Conservation (phyloP, 2,888 invertebrate species). For the Apocheima hispidaria region DNA sequence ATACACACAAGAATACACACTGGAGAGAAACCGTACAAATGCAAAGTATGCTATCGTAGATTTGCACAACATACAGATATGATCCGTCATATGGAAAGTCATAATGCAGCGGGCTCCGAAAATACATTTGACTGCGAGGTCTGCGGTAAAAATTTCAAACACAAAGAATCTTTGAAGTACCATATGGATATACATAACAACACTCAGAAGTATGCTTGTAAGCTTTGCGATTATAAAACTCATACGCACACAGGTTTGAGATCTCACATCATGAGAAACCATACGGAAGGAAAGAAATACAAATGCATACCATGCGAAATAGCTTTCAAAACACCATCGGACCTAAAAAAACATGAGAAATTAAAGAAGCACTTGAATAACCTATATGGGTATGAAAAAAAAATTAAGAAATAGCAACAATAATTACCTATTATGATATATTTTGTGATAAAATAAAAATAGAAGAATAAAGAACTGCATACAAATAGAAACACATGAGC, state of each 20-base stretch:
- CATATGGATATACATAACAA: slow-evolving; percentile 48
- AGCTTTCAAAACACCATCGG: background rate
- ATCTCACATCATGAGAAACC: background rate
- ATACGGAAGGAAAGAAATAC: background rate
- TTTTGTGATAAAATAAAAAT: no score
- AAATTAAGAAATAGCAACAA: background rate
- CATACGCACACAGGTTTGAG: background rate
- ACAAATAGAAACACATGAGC: no score
- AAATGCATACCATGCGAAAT: slow-evolving; percentile 7
- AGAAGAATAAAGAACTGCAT: background rate
- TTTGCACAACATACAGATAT: slow-evolving; percentile 31
- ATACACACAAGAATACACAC: slow-evolving; percentile 51
- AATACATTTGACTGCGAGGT: slow-evolving; percentile 45
- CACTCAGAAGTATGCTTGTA: slow-evolving; percentile 40
- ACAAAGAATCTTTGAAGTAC: slow-evolving; percentile 13
- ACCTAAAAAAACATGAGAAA: background rate
- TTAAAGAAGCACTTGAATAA: slow-evolving; percentile 10
- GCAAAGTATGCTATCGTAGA: slow-evolving; percentile 42
- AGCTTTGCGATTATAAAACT: slow-evolving; percentile 24
- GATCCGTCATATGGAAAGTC: slow-evolving; percentile 38
- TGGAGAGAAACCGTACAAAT: slow-evolving; percentile 27
- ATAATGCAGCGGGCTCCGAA: slow-evolving; percentile 13
- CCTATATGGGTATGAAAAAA: background rate
- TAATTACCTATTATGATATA: no score
- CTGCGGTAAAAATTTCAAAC: slow-evolving; percentile 46